A percentile compares a stretch with the other conserved stretches of the same genome.
phyloP scores from a whole-genome alignment of 2,888 invertebrate species.

The Thereva unica region DNA sequence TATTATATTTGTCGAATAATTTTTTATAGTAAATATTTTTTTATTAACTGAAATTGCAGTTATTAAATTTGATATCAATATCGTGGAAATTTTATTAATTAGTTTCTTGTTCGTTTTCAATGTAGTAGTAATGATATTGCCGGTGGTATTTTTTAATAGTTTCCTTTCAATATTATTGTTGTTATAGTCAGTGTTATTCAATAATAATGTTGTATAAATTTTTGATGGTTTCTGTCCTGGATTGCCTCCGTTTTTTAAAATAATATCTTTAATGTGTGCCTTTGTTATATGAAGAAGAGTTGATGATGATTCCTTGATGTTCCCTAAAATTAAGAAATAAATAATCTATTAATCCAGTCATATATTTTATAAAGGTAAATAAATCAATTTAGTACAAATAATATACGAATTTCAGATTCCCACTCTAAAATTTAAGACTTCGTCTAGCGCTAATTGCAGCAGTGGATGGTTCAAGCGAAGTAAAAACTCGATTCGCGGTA shows the following conservation, averaged over 20 bases:
- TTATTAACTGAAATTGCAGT: conserved; percentile 15
- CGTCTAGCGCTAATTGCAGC: too few species aligned
- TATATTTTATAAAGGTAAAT: neutral
- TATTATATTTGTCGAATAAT: conserved; percentile 49
- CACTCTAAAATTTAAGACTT: too few species aligned
- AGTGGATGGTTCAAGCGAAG: too few species aligned
- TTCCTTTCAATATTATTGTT: conserved; percentile 8
- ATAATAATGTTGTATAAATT: neutral
- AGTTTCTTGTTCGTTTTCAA: conserved; percentile 6
- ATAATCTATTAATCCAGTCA: neutral
- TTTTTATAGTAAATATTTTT: conserved; percentile 26
- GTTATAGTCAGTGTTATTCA: conserved; percentile 12
- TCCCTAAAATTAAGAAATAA: conserved; percentile 3
- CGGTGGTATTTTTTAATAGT: conserved; percentile 6
- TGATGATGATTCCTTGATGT: conserved; percentile 11
- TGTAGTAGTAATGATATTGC: neutral
- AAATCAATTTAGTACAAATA: too few species aligned
- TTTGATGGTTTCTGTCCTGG: conserved; percentile 20
- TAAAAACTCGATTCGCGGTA: too few species aligned
- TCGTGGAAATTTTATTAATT: neutral
- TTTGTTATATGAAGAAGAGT: neutral
- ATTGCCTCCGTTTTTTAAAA: conserved; percentile 16
- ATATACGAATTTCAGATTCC: too few species aligned
- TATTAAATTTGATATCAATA: conserved; percentile 1
- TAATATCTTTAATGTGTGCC: conserved; percentile 16